A percentile compares a stretch with the other conserved stretches of the same genome.
These are phyloP conservation scores for Prunella himalayana DNA, from an alignment of 2,113 vertebrate species.

Conservation along the genomic window DNA sequence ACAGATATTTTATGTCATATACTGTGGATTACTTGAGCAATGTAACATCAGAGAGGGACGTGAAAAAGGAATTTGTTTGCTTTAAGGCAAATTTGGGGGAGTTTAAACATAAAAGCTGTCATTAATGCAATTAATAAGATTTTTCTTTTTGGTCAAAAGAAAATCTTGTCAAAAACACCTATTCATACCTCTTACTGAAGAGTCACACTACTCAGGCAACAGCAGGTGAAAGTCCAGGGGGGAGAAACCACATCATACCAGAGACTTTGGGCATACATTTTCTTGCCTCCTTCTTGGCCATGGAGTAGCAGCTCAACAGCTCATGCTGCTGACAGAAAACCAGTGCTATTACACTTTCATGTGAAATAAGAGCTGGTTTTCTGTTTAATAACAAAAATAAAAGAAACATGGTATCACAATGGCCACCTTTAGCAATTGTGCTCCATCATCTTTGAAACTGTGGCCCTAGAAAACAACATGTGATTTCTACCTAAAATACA, in stretches of 20 bases:
- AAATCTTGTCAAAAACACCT: not conserved
- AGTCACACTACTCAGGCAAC: not conserved
- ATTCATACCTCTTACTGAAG: not conserved
- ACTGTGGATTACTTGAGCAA: not conserved
- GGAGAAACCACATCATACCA: not conserved
- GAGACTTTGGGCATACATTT: not conserved
- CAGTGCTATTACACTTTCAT: not conserved
- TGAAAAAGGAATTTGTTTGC: not conserved
- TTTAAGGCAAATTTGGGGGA: not conserved
- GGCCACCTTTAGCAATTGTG: not conserved
- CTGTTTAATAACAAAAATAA: not conserved
- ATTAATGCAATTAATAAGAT: not conserved
- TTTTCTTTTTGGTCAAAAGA: not conserved
- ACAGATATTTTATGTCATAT: not conserved
- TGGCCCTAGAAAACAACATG: not conserved
- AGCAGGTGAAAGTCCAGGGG: not conserved
- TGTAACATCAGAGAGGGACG: accelerated
- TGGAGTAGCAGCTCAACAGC: not conserved
- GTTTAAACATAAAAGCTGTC: not conserved
- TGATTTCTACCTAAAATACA: not conserved
- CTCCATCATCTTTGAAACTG: not conserved
- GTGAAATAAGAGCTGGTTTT: not conserved
- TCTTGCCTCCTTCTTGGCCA: not conserved
- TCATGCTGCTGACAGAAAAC: not conserved
- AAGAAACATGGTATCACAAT: not conserved